Conservation (phyloP, 1,140 invertebrate species). For the Glossosoma conforme region DNA sequence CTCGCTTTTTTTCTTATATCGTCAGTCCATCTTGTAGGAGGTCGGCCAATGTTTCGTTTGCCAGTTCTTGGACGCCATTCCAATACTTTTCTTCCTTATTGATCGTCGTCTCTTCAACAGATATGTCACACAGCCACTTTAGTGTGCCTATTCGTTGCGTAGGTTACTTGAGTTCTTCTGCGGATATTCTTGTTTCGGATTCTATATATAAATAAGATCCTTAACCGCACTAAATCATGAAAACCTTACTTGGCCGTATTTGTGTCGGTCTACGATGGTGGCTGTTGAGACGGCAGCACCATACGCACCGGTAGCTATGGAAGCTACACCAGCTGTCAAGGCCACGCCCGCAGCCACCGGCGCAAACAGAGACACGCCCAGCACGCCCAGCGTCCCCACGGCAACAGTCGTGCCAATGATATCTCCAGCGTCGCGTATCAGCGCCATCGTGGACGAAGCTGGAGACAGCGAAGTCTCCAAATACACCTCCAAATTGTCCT, state of each 20-base stretch:
- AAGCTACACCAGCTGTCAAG: conserved; percentile 3
- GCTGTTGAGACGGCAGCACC: conserved; percentile 6
- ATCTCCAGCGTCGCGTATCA: conserved; percentile 3
- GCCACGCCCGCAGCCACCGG: conserved; percentile 17
- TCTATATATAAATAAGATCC: not conserved
- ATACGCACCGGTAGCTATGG: conserved; percentile 8
- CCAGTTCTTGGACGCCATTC: too few species aligned
- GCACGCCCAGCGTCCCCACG: conserved; percentile 13
- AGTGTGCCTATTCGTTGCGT: too few species aligned
- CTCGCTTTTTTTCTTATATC: too few species aligned
- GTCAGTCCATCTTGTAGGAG: too few species aligned
- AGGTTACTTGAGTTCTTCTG: too few species aligned
- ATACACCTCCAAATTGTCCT: conserved; percentile 4
- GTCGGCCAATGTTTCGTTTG: too few species aligned
- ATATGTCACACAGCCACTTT: too few species aligned
- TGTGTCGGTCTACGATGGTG: conserved; percentile 17
- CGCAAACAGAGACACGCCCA: conserved; percentile 16
- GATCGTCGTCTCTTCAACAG: too few species aligned
- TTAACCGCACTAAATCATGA: too few species aligned
- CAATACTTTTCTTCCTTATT: too few species aligned
- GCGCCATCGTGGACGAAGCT: conserved; percentile 5
- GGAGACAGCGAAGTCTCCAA: conserved; percentile 6
- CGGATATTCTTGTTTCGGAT: too few species aligned
- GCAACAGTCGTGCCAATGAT: conserved; percentile 6
- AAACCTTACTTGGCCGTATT: conserved; percentile 35